A percentile compares a stretch with the other conserved stretches of the same genome.
These are phyloP conservation scores for Spheniscus mendiculus DNA, from an alignment of 2,113 vertebrate species.

Conservation along the genomic window DNA sequence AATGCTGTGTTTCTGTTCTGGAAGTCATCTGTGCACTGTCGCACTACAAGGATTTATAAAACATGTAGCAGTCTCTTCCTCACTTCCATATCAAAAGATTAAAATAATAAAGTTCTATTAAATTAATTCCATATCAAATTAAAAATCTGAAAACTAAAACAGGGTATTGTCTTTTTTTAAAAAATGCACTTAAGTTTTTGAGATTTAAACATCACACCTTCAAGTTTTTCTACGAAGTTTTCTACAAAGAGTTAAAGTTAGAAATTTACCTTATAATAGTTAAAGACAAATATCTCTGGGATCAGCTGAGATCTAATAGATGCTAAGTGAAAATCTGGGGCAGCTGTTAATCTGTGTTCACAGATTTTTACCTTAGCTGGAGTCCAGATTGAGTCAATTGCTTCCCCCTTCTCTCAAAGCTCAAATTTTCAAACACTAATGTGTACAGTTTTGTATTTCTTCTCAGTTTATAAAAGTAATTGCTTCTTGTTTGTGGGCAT, in stretches of 20 bases:
- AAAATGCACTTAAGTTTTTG: not conserved
- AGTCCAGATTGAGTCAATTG: not conserved
- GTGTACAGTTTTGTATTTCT: not conserved
- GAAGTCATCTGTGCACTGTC: not conserved
- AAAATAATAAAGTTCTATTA: not conserved
- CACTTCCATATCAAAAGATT: not conserved
- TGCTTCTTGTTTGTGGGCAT: not conserved
- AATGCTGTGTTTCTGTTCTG: not conserved
- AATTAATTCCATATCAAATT: not conserved
- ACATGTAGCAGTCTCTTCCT: not conserved
- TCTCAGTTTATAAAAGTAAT: not conserved
- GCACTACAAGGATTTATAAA: not conserved
- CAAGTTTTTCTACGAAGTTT: not conserved
- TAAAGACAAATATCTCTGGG: not conserved
- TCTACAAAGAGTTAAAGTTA: not conserved
- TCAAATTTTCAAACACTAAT: not conserved
- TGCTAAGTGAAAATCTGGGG: not conserved
- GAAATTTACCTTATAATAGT: not conserved
- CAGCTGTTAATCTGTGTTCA: not conserved
- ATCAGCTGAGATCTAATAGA: not conserved
- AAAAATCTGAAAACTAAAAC: not conserved
- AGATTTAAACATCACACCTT: not conserved
- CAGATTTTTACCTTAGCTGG: not conserved
- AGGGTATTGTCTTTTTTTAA: accelerated
- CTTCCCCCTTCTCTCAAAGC: not conserved